Conservation (phyloP, 2,797 vertebrate species). For the Sebastes paucispinis region DNA sequence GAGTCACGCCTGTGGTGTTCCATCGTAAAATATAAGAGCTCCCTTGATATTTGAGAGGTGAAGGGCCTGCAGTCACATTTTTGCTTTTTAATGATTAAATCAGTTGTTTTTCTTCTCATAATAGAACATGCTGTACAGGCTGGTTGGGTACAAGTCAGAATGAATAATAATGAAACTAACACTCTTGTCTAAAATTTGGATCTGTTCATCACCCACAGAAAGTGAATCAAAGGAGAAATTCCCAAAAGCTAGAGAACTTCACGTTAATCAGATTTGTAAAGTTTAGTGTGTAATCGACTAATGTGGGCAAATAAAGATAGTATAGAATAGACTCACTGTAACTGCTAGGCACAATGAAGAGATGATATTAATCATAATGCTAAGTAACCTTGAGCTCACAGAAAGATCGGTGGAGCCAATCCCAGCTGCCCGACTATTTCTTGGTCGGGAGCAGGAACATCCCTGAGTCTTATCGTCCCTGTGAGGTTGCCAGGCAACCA, state of each 20-base stretch:
- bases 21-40: constrained; percentile 16
- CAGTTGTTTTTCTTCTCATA: neutral
- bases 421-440: neutral
- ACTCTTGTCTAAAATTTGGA: neutral
- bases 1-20: constrained; percentile 10
- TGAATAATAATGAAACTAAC: neutral
- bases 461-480: neutral
- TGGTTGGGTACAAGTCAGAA: neutral
- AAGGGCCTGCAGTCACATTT: neutral
- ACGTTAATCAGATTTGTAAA: neutral
- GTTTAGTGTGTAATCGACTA: neutral
- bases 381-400: neutral
- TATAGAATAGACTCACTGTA: too few relatives aligned
- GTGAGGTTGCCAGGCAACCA: neutral
- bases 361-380: neutral
- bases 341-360: too few relatives aligned
- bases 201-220: neutral
- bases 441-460: neutral
- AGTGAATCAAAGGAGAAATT: neutral
- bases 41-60: constrained; percentile 8
- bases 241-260: neutral
- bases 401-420: neutral
- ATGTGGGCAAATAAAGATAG: neutral
- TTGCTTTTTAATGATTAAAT: constrained; percentile 4
- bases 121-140: neutral